Evolutionary conservation across 2,797 vertebrate genomes (phyloP), one percentile per base, ranked within the genome.

Genomic region (Amblyraja radiata): DNA sequence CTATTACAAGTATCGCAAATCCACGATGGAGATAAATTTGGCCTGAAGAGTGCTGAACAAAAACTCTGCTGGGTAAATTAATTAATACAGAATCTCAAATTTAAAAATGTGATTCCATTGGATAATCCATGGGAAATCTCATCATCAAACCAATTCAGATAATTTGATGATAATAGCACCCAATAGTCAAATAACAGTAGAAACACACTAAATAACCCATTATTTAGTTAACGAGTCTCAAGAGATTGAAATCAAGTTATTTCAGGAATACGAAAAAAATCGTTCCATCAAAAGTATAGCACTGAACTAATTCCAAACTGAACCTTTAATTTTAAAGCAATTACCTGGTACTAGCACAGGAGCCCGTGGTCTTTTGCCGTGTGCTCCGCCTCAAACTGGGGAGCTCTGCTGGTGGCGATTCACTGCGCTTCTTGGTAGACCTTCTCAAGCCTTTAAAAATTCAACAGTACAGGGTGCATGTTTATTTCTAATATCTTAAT

Each of bases 291-390:
- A 18, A 71, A 71, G 2, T 13, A 18, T 21, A 71, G 58, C 25
- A 63, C 28, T 63, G 8, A 78, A 78, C n/a, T 10, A 88, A n/a
- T 88, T 68, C 63, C 61, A 79, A 2, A 2, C 32, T 7, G 36
- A n/a, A 88, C 10, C 6, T 65, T 86, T 1, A 68, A 21, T 68
- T 68, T 63, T 36, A 65, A 68, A 63, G 28, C 16, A 18, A 80
- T 93, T 96, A 97, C 98, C 99, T 99, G 97, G 99, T 99, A 97
- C 99, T 99, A 98, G 99, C 99, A 97, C 99, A 99, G 97, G 99
- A 99, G 98, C 99, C 99, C 99, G 99, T 99, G 99, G 98, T 99
- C 98, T 99, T 99, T 96, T 99, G 98, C 96, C 99, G 98, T 98
- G 99, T 99, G 99, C 98, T 99, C 99, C 98, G 97, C 99, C 98